Evolutionary conservation across 2,113 vertebrate species (phyloP), one percentile per base, ranked within the genome.

Genomic region (Microcebus lehilahytsara): DNA sequence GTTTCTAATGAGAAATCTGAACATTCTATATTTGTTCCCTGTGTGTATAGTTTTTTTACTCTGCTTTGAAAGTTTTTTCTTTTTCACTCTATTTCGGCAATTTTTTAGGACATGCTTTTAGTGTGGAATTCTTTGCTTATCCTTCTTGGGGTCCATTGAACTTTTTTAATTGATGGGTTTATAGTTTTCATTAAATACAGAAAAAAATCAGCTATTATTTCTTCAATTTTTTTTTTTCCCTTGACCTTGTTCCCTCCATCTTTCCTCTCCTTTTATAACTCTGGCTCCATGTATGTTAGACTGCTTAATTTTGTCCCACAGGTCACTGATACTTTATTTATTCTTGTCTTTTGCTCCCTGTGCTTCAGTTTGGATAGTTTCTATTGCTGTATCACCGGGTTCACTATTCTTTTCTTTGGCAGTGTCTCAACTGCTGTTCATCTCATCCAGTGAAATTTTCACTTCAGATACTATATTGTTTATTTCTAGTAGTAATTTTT

Each of bases 21-120:
- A 95, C 14, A 42, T 20, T 93, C 53, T 83, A 30, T 51, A 25
- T 46, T 40, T 60, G 58, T 75, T 32, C 32, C 30, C 30, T 75
- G 14, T 78, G 85, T 58, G 9, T 25, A 16, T 9, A 27, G 34
- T 53, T 75, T 32, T 90, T 56, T 37, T 10, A 71, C 5, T 60
- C 30, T 42, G 17, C 30, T 66, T 80, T 87, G 23, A 80, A 86
- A 67, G 40, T 69, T 51, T 94, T 91, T 32, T 91, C 58, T 74
- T 94, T 72, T 66, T 46, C 34, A 88, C n/a, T 64, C 69, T 17
- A 56, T 85, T 95, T 85, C 27, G 93, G 79, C 22, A 85, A 93
- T 74, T 95, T 89, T 84, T 71, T 79, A 79, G 60, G 60, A 83
- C 37, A 91, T 16, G 64, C 46, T 58, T 40, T 91, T 25, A 80